These are phyloP conservation scores for Hyla sarda DNA, from an alignment of 2,113 vertebrate species.

Conservation along the genomic window DNA sequence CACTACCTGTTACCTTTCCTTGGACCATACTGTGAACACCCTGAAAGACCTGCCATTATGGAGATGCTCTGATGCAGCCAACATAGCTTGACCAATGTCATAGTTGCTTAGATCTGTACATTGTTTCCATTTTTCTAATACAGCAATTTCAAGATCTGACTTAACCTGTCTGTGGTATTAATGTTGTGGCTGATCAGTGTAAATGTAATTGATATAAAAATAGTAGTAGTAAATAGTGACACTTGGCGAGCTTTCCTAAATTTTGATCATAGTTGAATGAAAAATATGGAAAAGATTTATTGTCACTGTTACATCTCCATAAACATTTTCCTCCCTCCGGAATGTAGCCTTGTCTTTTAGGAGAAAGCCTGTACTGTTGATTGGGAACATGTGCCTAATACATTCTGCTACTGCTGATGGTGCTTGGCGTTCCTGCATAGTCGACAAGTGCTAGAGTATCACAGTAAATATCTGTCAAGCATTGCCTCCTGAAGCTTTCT, in stretches of 20 bases:
- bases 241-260: background rate
- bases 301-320: constrained; percentile 20
- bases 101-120: too few relatives aligned
- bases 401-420: constrained; percentile 45
- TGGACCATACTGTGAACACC: too few relatives aligned
- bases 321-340: constrained; percentile 44
- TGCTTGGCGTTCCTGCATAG: constrained; percentile 62
- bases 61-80: too few relatives aligned
- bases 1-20: too few relatives aligned
- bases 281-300: constrained; percentile 37
- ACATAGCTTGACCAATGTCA: too few relatives aligned
- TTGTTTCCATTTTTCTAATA: too few relatives aligned
- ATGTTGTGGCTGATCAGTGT: too few relatives aligned
- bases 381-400: background rate
- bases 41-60: too few relatives aligned
- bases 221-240: constrained; percentile 1
- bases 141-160: too few relatives aligned
- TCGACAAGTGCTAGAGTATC: constrained; percentile 62
- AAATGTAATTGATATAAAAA: background rate
- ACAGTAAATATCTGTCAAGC: constrained; percentile 62
- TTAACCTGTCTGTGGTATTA: too few relatives aligned
- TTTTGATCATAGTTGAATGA: background rate
- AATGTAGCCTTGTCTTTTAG: constrained; percentile 18
- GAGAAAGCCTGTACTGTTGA: constrained; percentile 1
- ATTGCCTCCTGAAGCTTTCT: background rate